Base-by-base conservation (phyloP, 2,888 invertebrate species). In the Acanthopleura granulata region DNA sequence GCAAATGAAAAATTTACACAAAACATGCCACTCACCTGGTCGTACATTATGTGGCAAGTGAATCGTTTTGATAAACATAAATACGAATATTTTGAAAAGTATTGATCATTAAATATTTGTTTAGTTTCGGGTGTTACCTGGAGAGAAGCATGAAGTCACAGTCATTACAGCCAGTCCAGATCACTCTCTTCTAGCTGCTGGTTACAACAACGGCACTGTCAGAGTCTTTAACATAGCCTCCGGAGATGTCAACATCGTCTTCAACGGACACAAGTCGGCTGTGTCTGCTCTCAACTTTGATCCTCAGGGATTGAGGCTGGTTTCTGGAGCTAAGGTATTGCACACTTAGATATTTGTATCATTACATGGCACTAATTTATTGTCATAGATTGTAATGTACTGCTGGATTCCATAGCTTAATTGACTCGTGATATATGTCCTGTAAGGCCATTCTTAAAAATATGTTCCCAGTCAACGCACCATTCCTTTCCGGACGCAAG, bases 171-270 rank as follows among this genome's bases (percentile, higher is more conserved):
- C 94, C 0, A 95, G 95, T 80, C 95, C 95, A 0, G 94, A 94
- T 88, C 94, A 94, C 75, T 92, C 94, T 72, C 94, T 95, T 81
- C 91, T 99, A 83, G 97, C 98, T 18, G 96, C 95, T 27, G 99
- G 99, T 0, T 98, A 97, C 91, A 92, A 93, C 0, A 96, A 98
- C 92, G 99, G 98, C 0, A 93, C 94, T 62, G 93, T 98, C 0
- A 94, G 95, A 90, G 93, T 96, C 14, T 98, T 94, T 90, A 94
- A 96, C 89, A 90, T 98, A 40, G 92, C 92, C 71, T 93, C 81
- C 50, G 84, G 86, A 12, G 95, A 95, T 81, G 91, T 94, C 76
- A 92, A 93, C 9, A 87, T 93, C 29, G 94, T 95, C 82, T 93
- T 94, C 76, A 93, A 94, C 70, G 96, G 98, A 0, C 99, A 99